A percentile compares a stretch with the other conserved stretches of the same genome.
phyloP scores from a whole-genome alignment of 2,113 vertebrate species.

The Nothocercus nigrocapillus region DNA sequence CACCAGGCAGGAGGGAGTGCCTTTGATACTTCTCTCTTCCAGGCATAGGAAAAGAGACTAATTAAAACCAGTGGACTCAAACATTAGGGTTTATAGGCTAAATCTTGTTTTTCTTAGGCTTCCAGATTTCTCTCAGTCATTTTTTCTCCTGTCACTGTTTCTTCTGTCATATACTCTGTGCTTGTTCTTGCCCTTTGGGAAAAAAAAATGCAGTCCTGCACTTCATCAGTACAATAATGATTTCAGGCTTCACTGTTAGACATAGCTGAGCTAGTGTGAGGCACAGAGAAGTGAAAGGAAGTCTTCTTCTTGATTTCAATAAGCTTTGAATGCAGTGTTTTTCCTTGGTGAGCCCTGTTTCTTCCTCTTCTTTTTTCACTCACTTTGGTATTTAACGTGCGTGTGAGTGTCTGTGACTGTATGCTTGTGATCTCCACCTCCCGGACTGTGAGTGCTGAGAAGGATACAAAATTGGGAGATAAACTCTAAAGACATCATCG shows the following conservation, averaged over 20 bases:
- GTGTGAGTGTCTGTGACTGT: neutral
- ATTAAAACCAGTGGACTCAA: conserved; percentile 7
- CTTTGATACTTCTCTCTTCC: neutral
- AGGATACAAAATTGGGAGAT: conserved; percentile 19
- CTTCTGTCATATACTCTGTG: neutral
- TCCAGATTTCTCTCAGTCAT: conserved; percentile 64
- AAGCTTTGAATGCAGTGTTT: neutral
- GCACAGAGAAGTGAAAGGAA: conserved; percentile 15
- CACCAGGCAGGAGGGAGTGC: neutral
- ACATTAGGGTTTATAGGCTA: conserved; percentile 51
- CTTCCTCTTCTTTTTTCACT: conserved; percentile 14
- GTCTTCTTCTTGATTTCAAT: neutral
- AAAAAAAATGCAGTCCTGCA: conserved; percentile 49
- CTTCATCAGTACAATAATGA: conserved; percentile 59
- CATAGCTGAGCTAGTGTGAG: neutral
- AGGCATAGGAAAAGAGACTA: neutral
- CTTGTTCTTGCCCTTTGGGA: conserved; percentile 28
- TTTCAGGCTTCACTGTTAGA: conserved; percentile 51
- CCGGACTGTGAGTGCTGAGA: neutral
- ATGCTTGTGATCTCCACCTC: conserved; percentile 4
- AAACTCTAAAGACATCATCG: conserved; percentile 39
- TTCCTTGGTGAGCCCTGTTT: neutral
- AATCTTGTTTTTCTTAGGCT: conserved; percentile 56
- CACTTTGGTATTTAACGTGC: neutral
- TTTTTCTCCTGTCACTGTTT: conserved; percentile 61